Evolutionary conservation across 2,797 vertebrate species (phyloP).

Genomic region (Clarias laeviceps): DNA sequence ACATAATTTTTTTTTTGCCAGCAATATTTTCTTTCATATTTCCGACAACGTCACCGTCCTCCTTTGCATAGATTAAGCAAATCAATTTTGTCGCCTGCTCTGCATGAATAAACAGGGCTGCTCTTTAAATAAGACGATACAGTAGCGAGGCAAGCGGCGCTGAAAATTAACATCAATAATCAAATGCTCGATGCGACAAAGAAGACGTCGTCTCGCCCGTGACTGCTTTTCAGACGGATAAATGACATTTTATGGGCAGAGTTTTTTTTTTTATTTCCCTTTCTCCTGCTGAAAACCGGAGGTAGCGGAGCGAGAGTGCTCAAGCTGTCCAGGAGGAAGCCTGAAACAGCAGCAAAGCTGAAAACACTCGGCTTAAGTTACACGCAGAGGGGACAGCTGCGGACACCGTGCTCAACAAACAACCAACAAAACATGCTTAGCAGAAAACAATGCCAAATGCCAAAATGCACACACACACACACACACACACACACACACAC

Average conservation of each 20-base stretch:
- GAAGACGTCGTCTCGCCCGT: constrained; percentile 46
- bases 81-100: constrained; percentile 59
- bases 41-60: constrained; percentile 45
- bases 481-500: constrained; percentile 66
- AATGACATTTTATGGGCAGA: constrained; percentile 45
- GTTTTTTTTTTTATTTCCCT: not conserved
- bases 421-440: constrained; percentile 80
- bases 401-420: constrained; percentile 77
- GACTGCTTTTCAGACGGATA: constrained; percentile 49
- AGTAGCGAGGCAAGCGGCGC: constrained; percentile 52
- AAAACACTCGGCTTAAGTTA: constrained; percentile 61
- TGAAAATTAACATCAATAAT: constrained; percentile 58
- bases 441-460: constrained; percentile 81
- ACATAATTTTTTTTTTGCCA: constrained; percentile 55
- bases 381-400: constrained; percentile 72
- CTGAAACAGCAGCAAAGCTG: constrained; percentile 70
- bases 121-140: constrained; percentile 55
- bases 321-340: constrained; percentile 70
- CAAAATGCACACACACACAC: constrained; percentile 60
- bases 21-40: constrained; percentile 60
- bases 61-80: constrained; percentile 56
- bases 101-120: constrained; percentile 59
- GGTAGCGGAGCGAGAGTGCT: constrained; percentile 47
- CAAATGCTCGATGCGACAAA: constrained; percentile 62
- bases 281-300: constrained; percentile 17